Percentiles rank a stretch among this genome's conserved stretches.
phyloP scores from a whole-genome alignment of 2,797 vertebrate species.

The Chelon labrosus region DNA sequence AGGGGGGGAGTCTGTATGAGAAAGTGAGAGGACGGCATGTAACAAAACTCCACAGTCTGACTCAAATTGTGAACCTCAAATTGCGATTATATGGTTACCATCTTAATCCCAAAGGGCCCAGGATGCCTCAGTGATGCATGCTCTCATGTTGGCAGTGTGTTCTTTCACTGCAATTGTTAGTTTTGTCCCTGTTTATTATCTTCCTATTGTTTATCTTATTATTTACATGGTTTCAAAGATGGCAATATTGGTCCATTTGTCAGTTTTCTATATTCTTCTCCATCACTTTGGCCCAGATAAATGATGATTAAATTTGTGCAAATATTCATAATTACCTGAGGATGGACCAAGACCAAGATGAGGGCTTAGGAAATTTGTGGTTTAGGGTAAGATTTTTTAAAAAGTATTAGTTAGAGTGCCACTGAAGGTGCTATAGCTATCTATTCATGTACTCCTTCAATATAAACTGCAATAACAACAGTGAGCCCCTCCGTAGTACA shows the following conservation, averaged over 20 bases:
- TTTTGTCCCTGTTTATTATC: background rate
- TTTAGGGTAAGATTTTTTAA: background rate
- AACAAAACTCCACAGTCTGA: constrained; percentile 25
- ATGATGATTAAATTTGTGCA: background rate
- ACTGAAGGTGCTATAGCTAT: background rate
- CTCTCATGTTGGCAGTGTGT: constrained; percentile 2
- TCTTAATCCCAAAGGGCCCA: constrained; percentile 12
- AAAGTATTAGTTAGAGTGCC: background rate
- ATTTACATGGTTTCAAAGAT: background rate
- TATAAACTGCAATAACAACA: background rate
- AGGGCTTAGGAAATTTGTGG: background rate
- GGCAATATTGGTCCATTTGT: background rate
- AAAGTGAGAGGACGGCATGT: background rate
- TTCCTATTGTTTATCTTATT: background rate
- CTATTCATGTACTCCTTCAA: background rate
- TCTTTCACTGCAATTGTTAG: background rate
- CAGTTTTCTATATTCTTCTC: background rate
- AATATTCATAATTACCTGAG: background rate
- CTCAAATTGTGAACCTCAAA: background rate
- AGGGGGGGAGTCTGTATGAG: background rate
- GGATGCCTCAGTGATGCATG: constrained; percentile 5
- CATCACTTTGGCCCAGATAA: background rate
- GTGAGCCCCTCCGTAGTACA: background rate
- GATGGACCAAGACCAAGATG: background rate
- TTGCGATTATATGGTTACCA: constrained; percentile 2